phyloP scores from a whole-genome alignment of 1,140 invertebrate species.

The Cecropterus lyciades region DNA sequence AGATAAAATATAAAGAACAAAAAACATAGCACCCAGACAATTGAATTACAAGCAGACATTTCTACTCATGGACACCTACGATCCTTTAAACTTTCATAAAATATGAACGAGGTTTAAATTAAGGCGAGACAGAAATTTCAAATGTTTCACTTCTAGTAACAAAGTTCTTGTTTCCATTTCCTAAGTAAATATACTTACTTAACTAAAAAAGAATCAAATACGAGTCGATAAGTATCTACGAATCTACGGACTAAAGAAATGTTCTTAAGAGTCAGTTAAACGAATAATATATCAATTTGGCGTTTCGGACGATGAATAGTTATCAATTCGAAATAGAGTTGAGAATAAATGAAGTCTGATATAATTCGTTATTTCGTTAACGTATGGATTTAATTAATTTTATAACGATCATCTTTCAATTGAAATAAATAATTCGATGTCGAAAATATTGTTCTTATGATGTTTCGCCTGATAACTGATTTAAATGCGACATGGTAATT shows the following conservation, averaged over 20 bases:
- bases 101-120: conserved; percentile 6
- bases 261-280: no score
- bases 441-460: conserved; percentile 7
- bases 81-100: conserved; percentile 12
- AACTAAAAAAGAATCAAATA: no score
- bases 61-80: conserved; percentile 12
- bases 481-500: conserved; percentile 30
- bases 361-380: not conserved
- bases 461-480: conserved; percentile 14
- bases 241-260: no score
- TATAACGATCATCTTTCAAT: not conserved
- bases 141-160: not conserved
- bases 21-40: conserved; percentile 19
- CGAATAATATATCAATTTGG: no score
- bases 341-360: not conserved
- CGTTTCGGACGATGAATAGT: no score
- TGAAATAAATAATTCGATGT: not conserved
- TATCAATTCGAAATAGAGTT: no score
- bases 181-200: no score
- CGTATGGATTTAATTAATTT: not conserved
- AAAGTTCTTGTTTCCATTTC: no score
- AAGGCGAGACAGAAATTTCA: not conserved
- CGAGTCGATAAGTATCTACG: no score
- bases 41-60: conserved; percentile 15
- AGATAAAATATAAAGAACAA: conserved; percentile 14